Conservation (phyloP, 2,888 invertebrate species). For the Xiphydria camelus region DNA sequence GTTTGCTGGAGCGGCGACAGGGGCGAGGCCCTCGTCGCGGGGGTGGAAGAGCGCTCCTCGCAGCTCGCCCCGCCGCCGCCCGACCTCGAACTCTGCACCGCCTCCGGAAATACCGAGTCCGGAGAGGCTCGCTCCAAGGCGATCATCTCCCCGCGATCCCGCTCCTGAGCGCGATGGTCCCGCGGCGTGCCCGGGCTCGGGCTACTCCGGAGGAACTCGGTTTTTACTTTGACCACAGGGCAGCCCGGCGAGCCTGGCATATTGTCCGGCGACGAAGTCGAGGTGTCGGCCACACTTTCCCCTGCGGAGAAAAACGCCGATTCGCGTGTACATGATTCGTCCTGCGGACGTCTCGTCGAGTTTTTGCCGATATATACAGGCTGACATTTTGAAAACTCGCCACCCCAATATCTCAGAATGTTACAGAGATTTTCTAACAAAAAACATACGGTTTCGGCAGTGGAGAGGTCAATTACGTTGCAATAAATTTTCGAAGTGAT, state of each 20-base stretch:
- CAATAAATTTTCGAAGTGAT: too few species aligned
- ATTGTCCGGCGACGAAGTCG: constrained; percentile 87
- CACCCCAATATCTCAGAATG: too few species aligned
- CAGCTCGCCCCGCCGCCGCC: too few species aligned
- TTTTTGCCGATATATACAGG: too few species aligned
- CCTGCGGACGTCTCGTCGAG: too few species aligned
- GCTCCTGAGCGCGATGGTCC: constrained; percentile 62
- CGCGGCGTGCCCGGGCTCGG: constrained; percentile 64
- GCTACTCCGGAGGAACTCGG: constrained; percentile 61
- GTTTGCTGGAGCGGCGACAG: constrained; percentile 61
- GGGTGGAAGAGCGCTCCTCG: constrained; percentile 44
- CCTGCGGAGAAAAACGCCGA: constrained; percentile 59
- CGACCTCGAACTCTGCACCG: constrained; percentile 56
- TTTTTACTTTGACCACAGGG: constrained; percentile 55
- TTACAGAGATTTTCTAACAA: too few species aligned
- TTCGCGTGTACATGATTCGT: not conserved
- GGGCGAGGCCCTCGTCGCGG: constrained; percentile 57
- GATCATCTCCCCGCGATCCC: constrained; percentile 42
- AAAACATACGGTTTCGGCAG: too few species aligned
- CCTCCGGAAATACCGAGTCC: constrained; percentile 66
- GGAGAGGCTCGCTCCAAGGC: constrained; percentile 63
- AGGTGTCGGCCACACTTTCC: constrained; percentile 92
- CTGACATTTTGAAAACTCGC: too few species aligned
- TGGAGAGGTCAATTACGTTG: too few species aligned
- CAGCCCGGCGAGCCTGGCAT: constrained; percentile 78